A percentile compares a stretch with the other conserved stretches of the same genome.
Conservation (phyloP, 2,888 invertebrate species). For the Lycophotia porphyrea region DNA sequence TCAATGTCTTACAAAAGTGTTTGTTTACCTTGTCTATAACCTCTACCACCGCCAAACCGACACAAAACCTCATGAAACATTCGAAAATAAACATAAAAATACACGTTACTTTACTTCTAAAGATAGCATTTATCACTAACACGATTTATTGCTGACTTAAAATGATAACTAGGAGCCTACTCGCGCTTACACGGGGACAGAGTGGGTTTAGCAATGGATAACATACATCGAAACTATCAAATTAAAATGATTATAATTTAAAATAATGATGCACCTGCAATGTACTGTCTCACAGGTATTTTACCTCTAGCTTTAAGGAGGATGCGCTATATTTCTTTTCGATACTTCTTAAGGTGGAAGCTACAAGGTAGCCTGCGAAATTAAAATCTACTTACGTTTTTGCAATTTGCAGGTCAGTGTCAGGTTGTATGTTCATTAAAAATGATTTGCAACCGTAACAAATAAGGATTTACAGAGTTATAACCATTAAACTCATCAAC, state of each 20-base stretch:
- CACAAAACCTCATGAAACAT: constrained; percentile 19
- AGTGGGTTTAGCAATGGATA: not conserved
- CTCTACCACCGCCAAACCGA: constrained; percentile 5
- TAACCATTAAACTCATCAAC: too few species aligned
- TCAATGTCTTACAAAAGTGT: not conserved
- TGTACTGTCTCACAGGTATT: not conserved
- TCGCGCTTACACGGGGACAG: constrained; percentile 36
- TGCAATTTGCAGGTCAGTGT: too few species aligned
- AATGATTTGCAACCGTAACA: too few species aligned
- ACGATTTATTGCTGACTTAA: constrained; percentile 67
- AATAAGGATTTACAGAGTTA: too few species aligned
- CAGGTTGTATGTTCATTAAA: too few species aligned
- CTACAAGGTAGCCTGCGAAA: too few species aligned
- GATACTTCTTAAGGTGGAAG: too few species aligned
- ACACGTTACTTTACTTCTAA: constrained; percentile 60
- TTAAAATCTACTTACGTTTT: not conserved
- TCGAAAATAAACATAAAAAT: constrained; percentile 51
- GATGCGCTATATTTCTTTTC: too few species aligned
- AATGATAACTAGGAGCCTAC: constrained; percentile 57
- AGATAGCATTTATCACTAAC: constrained; percentile 69
- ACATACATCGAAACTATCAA: constrained; percentile 22
- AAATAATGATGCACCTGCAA: not conserved
- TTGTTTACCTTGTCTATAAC: not conserved
- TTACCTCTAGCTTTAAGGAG: too few species aligned
- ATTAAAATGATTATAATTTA: not conserved